phyloP scores from a whole-genome alignment of 2,888 invertebrate species.

The Rhimphoctona megacephalus region DNA sequence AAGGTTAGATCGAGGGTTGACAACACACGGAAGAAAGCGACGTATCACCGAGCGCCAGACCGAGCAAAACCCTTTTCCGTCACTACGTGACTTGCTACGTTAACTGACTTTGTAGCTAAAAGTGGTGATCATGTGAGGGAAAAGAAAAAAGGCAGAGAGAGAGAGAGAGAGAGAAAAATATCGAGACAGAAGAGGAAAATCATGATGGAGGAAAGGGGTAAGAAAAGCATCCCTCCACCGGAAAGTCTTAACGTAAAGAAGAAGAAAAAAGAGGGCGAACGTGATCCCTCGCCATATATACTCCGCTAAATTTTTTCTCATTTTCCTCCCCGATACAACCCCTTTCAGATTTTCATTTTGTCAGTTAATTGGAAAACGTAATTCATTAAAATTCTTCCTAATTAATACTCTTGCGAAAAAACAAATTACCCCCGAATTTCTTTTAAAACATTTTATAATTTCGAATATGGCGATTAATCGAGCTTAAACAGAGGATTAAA shows the following conservation, averaged over 20 bases:
- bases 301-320: not conserved
- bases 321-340: not conserved
- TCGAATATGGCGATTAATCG: not conserved
- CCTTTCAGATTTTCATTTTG: not conserved
- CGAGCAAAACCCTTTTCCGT: constrained; percentile 80
- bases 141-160: constrained; percentile 40
- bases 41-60: constrained; percentile 79
- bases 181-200: constrained; percentile 55
- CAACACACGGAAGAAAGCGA: constrained; percentile 79
- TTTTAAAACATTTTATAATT: not conserved
- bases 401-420: not conserved
- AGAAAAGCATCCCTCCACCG: constrained; percentile 25
- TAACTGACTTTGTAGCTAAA: constrained; percentile 73
- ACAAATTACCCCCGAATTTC: not conserved
- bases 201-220: constrained; percentile 36
- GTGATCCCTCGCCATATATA: not conserved
- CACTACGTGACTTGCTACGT: constrained; percentile 82
- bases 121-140: constrained; percentile 62
- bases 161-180: constrained; percentile 16
- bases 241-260: constrained; percentile 27
- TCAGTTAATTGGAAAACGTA: not conserved
- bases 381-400: constrained; percentile 2
- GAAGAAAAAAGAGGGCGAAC: not conserved
- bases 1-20: constrained; percentile 66
- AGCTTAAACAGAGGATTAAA: not conserved